Evolutionary conservation across 37 sponge, comb jelly and placozoan species (phyloP).

Genomic region (Beroe ovata): DNA sequence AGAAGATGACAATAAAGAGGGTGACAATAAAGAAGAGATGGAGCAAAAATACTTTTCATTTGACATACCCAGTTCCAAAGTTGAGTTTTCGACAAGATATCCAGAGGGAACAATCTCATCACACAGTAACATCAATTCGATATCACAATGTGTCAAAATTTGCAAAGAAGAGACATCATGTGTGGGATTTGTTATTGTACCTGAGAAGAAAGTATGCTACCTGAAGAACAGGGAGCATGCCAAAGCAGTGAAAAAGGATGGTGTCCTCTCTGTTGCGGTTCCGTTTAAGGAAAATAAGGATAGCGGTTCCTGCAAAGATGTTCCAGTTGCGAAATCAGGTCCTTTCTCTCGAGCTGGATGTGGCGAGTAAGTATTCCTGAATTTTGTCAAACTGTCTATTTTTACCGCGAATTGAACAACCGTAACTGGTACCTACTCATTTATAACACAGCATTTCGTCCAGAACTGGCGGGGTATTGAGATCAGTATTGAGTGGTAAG

Average conservation of each 20-base stretch:
- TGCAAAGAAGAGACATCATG: background rate
- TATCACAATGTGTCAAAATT: constrained; percentile 4
- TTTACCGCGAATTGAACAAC: no score
- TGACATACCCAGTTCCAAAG: background rate
- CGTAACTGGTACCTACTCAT: no score
- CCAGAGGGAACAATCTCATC: background rate
- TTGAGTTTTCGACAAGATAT: background rate
- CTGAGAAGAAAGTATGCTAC: background rate
- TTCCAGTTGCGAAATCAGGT: no score
- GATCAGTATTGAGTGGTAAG: background rate
- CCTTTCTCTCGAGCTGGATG: no score
- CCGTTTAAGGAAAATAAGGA: background rate
- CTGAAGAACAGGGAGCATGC: background rate
- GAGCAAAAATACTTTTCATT: background rate
- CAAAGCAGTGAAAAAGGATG: background rate
- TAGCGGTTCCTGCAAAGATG: background rate
- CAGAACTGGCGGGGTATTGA: background rate
- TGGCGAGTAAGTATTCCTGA: no score
- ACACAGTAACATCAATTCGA: background rate
- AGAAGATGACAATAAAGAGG: no score
- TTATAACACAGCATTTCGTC: no score
- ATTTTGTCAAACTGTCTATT: no score
- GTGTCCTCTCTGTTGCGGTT: background rate
- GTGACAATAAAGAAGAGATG: no score
- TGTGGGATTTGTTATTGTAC: background rate